These are phyloP conservation scores for Micromussa lordhowensis DNA, from an alignment of 92 coral and sea anemone genomes.

Conservation along the genomic window DNA sequence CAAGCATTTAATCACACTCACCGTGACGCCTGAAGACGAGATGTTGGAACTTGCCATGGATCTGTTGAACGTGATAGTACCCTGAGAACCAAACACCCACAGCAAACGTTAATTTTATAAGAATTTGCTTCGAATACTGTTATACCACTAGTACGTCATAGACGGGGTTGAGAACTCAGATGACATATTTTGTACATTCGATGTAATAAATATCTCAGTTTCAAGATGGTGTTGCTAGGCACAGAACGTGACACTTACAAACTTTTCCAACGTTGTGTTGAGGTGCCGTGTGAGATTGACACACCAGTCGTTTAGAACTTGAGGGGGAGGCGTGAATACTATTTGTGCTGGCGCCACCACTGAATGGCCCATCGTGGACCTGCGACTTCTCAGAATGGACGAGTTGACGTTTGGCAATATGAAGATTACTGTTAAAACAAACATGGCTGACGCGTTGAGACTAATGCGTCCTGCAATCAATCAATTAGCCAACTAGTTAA, in stretches of 20 bases:
- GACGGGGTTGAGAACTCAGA: background rate
- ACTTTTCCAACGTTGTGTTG: slow-evolving; percentile 48
- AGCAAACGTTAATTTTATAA: background rate
- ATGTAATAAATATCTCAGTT: no score
- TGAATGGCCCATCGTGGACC: background rate
- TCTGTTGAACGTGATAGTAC: slow-evolving; percentile 52
- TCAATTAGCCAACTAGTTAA: background rate
- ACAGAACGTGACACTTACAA: slow-evolving; percentile 48
- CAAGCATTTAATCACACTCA: background rate
- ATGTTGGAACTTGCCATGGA: slow-evolving; percentile 42
- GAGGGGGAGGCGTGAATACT: background rate
- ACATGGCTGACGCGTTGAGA: background rate
- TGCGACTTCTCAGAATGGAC: background rate
- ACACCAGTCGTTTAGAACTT: slow-evolving; percentile 65
- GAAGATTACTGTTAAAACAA: slow-evolving; percentile 7
- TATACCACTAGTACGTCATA: background rate
- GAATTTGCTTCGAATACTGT: background rate
- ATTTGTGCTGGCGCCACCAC: slow-evolving; percentile 1
- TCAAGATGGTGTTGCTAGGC: no score
- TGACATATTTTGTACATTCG: background rate
- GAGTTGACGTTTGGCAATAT: background rate
- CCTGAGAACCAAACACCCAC: slow-evolving; percentile 33
- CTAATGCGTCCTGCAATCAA: slow-evolving; percentile 1
- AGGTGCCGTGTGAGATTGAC: slow-evolving; percentile 52
- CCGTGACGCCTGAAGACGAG: slow-evolving; percentile 53